Evolutionary conservation across 2,888 invertebrate species (phyloP).

Genomic region (Tiliacea citrago): DNA sequence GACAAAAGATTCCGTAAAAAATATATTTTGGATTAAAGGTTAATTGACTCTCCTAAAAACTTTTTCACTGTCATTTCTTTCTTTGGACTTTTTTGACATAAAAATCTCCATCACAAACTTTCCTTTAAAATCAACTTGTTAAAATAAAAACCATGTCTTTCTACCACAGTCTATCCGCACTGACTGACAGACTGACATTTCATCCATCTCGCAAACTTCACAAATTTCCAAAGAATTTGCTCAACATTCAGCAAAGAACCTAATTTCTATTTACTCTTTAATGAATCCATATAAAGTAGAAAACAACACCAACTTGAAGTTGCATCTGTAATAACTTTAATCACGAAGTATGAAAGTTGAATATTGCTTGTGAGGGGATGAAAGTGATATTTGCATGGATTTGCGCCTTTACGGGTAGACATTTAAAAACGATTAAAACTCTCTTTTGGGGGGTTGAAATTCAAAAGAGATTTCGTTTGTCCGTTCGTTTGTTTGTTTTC

Average conservation of each 20-base stretch:
- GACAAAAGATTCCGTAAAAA: background rate
- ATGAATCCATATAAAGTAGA: constrained; percentile 63
- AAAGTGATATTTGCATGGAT: constrained; percentile 39
- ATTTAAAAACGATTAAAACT: constrained; percentile 75
- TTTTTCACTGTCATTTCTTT: background rate
- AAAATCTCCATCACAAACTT: constrained; percentile 9
- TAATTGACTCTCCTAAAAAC: background rate
- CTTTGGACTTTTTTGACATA: background rate
- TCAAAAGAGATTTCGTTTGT: constrained; percentile 67
- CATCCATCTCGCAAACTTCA: constrained; percentile 39
- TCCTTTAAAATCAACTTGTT: constrained; percentile 8
- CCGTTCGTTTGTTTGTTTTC: constrained; percentile 58
- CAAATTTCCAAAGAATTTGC: constrained; percentile 44
- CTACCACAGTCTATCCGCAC: constrained; percentile 5
- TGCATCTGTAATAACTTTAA: constrained; percentile 24
- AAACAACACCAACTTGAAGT: constrained; percentile 22
- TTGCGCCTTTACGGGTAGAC: constrained; percentile 62
- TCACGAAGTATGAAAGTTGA: constrained; percentile 20
- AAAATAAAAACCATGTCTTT: constrained; percentile 42
- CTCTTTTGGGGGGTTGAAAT: constrained; percentile 66
- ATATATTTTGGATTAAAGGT: background rate
- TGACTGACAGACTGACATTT: constrained; percentile 48
- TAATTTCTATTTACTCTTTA: constrained; percentile 54
- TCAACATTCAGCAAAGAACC: constrained; percentile 53
- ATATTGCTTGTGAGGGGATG: constrained; percentile 26